These are phyloP conservation scores for Melinopterus prodromus DNA, from an alignment of 2,888 invertebrate genomes.

Conservation along the genomic window DNA sequence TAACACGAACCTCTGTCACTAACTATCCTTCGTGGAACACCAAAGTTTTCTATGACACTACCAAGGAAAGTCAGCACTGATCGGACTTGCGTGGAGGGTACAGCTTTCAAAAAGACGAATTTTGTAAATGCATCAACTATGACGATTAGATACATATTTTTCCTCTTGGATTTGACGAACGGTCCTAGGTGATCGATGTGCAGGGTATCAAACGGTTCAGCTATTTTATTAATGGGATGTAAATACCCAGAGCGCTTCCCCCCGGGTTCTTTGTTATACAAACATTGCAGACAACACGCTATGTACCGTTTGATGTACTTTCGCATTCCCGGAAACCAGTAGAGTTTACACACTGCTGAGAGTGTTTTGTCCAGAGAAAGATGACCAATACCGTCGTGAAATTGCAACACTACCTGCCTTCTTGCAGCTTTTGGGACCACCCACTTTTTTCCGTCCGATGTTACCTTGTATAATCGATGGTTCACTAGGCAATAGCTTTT, in stretches of 20 bases:
- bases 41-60: slow-evolving; percentile 33
- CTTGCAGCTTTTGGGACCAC: slow-evolving; percentile 27
- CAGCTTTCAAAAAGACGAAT: slow-evolving; percentile 50
- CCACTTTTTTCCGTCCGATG: slow-evolving; percentile 13
- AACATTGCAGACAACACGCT: too few relatives aligned
- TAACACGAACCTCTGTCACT: slow-evolving; percentile 40
- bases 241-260: too few relatives aligned
- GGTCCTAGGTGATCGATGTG: slow-evolving; percentile 49
- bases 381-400: slow-evolving; percentile 52
- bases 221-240: too few relatives aligned
- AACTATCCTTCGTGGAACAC: slow-evolving; percentile 38
- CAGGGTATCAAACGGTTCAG: too few relatives aligned
- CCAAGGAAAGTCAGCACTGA: slow-evolving; percentile 40
- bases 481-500: slow-evolving; percentile 17
- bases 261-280: too few relatives aligned
- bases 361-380: slow-evolving; percentile 44
- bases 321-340: too few relatives aligned
- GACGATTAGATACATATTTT: too few relatives aligned
- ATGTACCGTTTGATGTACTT: too few relatives aligned
- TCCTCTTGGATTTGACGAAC: slow-evolving; percentile 42
- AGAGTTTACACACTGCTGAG: too few relatives aligned
- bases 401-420: slow-evolving; percentile 35
- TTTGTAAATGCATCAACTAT: slow-evolving; percentile 52
- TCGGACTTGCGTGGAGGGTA: slow-evolving; percentile 37
- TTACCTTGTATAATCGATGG: slow-evolving; percentile 20